Conservation (phyloP, 2,113 vertebrate species). For the Phainopepla nitens region DNA sequence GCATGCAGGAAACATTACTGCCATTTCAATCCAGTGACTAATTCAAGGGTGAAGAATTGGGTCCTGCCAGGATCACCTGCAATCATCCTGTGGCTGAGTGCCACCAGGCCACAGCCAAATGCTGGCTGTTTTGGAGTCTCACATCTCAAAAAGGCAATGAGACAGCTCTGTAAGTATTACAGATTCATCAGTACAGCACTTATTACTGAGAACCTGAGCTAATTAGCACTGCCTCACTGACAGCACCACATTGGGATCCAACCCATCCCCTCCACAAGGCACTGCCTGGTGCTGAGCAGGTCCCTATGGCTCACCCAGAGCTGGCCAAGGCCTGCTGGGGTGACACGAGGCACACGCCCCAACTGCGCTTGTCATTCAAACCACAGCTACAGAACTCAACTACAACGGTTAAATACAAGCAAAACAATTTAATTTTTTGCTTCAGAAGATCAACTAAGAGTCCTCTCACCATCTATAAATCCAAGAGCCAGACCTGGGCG, state of each 20-base stretch:
- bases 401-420: background rate
- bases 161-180: background rate
- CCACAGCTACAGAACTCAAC: background rate
- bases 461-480: slow-evolving; percentile 1
- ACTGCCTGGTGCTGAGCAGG: background rate
- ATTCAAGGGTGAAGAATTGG: background rate
- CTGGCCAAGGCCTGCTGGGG: background rate
- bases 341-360: fast-evolving
- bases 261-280: background rate
- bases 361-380: fast-evolving
- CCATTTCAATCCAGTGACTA: background rate
- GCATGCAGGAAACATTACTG: background rate
- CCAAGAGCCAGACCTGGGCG: slow-evolving; percentile 40
- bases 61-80: background rate
- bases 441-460: slow-evolving; percentile 24
- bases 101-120: background rate
- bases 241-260: background rate
- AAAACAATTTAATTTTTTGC: slow-evolving; percentile 41
- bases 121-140: background rate
- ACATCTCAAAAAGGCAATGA: fast-evolving
- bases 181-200: background rate
- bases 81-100: background rate
- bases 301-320: background rate
- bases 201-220: background rate
- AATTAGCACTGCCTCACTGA: background rate